Percentiles rank a stretch among this genome's conserved stretches.
These are phyloP conservation scores for Zaprionus nigranus DNA, from an alignment of 1,140 invertebrate species.

Conservation along the genomic window DNA sequence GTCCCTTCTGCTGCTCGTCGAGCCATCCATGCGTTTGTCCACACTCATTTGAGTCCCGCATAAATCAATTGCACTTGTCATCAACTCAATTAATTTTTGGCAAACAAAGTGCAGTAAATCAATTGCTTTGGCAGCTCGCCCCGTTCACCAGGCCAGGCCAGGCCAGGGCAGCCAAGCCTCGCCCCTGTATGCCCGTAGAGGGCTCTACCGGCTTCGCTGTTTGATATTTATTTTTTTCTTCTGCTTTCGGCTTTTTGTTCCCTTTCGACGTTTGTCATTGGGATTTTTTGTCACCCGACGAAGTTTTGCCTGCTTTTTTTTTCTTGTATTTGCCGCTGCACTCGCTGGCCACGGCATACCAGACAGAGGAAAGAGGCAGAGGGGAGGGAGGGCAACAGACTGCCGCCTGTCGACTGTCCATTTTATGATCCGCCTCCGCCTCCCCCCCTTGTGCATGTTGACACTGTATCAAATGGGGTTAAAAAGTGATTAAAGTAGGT, in stretches of 20 bases:
- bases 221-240: conserved; percentile 31
- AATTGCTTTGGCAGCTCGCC: conserved; percentile 84
- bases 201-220: too few relatives aligned
- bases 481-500: conserved; percentile 84
- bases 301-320: conserved; percentile 32
- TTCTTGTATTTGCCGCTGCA: conserved; percentile 50
- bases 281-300: conserved; percentile 67
- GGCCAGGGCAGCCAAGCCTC: too few relatives aligned
- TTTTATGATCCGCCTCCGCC: conserved; percentile 69
- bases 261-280: conserved; percentile 78
- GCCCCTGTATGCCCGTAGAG: too few relatives aligned
- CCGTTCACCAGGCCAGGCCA: conserved; percentile 49
- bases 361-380: conserved; percentile 6
- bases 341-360: conserved; percentile 5
- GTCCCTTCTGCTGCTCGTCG: conserved; percentile 42
- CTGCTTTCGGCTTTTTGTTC: conserved; percentile 44
- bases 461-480: conserved; percentile 84
- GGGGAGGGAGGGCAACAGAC: not conserved
- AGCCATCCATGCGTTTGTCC: conserved; percentile 63
- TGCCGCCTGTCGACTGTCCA: conserved; percentile 55
- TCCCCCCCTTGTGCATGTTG: conserved; percentile 66
- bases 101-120: conserved; percentile 85
- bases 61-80: conserved; percentile 85
- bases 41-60: conserved; percentile 84
- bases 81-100: conserved; percentile 85